These are phyloP conservation scores for Burhinus bistriatus DNA, from an alignment of 2,113 vertebrate genomes.

Conservation along the genomic window DNA sequence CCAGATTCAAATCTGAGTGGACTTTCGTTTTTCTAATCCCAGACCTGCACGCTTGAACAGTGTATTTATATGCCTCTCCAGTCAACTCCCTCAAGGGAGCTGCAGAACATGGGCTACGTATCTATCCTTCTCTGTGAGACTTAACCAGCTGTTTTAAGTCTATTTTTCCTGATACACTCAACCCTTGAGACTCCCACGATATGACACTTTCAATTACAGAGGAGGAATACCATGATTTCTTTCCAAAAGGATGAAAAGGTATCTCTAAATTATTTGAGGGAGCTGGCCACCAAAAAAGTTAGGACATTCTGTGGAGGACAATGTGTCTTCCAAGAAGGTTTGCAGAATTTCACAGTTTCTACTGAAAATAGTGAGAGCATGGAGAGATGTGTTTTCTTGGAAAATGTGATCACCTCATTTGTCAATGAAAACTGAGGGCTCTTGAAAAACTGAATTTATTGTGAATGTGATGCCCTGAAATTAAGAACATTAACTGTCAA, in stretches of 20 bases:
- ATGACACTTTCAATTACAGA: background rate
- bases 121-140: background rate
- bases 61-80: background rate
- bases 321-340: background rate
- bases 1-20: background rate
- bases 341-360: background rate
- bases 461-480: background rate
- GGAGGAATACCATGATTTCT: background rate
- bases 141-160: background rate
- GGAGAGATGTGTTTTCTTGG: background rate
- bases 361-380: background rate
- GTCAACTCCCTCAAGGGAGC: background rate
- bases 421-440: background rate
- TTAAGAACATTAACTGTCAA: background rate
- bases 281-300: background rate
- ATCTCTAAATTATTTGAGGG: background rate
- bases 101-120: background rate
- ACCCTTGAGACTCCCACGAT: background rate
- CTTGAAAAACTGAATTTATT: background rate
- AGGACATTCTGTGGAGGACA: background rate
- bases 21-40: background rate
- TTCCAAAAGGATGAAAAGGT: background rate
- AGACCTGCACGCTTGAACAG: background rate
- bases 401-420: background rate
- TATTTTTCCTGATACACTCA: background rate